Conservation (phyloP, 2,888 invertebrate genomes). For the Tetranychus truncatus region DNA sequence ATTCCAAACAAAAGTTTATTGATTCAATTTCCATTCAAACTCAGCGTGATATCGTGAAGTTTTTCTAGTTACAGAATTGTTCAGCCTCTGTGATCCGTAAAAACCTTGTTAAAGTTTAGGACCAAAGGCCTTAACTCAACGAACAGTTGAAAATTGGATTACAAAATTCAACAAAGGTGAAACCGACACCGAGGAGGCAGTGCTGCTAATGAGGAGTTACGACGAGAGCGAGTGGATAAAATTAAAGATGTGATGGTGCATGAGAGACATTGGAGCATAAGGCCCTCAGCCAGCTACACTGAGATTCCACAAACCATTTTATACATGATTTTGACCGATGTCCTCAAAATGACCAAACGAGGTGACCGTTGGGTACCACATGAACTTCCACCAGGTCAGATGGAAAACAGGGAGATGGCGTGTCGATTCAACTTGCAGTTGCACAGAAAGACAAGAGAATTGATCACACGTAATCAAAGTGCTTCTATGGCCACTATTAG, state of each 20-base stretch:
- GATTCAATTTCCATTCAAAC: background rate
- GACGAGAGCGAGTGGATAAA: background rate
- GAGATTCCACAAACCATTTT: background rate
- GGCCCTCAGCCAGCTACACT: background rate
- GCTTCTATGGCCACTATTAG: background rate
- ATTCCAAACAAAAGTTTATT: background rate
- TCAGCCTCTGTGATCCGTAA: background rate
- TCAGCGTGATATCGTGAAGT: background rate
- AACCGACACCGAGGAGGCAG: background rate
- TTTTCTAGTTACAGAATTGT: background rate
- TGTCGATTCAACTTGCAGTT: background rate
- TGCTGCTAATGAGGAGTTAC: background rate
- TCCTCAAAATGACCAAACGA: background rate
- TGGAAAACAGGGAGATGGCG: background rate
- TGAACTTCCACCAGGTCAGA: background rate
- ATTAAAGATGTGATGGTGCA: background rate
- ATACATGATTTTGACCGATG: background rate
- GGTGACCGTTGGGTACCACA: background rate
- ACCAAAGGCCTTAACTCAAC: conserved; percentile 29
- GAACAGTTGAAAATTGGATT: background rate
- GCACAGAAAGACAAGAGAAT: background rate
- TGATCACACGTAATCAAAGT: background rate
- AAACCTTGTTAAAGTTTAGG: background rate
- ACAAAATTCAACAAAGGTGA: conserved; percentile 1
- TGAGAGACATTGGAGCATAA: background rate